A percentile compares a stretch with the other conserved stretches of the same genome.
These are phyloP conservation scores for Sylvilagus bachmani DNA, from an alignment of 2,113 vertebrate species.

Conservation along the genomic window DNA sequence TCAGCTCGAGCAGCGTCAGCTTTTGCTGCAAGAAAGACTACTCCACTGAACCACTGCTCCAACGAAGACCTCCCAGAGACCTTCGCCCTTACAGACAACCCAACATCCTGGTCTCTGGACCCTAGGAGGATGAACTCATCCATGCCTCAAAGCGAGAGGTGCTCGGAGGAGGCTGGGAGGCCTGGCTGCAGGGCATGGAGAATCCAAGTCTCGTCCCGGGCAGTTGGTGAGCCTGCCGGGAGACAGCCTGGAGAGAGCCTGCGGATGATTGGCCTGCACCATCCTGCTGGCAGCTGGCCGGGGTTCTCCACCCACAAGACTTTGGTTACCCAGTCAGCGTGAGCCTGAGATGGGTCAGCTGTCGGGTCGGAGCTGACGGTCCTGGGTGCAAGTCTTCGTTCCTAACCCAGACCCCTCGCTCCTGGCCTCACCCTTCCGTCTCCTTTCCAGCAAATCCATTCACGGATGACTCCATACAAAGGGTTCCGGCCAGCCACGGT, in stretches of 20 bases:
- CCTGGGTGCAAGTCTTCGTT: no score
- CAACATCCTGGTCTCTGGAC: accelerated
- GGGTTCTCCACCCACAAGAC: background rate
- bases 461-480: accelerated
- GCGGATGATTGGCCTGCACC: accelerated
- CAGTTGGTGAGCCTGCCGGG: accelerated
- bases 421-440: background rate
- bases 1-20: background rate
- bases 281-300: background rate
- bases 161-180: background rate
- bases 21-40: background rate
- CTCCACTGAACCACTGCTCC: background rate
- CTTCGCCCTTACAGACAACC: background rate
- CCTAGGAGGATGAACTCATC: accelerated
- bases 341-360: no score
- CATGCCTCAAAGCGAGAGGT: background rate
- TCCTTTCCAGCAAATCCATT: background rate
- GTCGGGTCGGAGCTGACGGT: background rate
- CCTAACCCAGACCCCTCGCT: background rate
- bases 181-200: accelerated
- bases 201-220: accelerated
- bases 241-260: background rate
- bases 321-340: no score
- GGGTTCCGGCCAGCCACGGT: accelerated
- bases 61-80: background rate